Evolutionary conservation across 1,140 invertebrate genomes (phyloP).

Genomic region (Calephelis nemesis): DNA sequence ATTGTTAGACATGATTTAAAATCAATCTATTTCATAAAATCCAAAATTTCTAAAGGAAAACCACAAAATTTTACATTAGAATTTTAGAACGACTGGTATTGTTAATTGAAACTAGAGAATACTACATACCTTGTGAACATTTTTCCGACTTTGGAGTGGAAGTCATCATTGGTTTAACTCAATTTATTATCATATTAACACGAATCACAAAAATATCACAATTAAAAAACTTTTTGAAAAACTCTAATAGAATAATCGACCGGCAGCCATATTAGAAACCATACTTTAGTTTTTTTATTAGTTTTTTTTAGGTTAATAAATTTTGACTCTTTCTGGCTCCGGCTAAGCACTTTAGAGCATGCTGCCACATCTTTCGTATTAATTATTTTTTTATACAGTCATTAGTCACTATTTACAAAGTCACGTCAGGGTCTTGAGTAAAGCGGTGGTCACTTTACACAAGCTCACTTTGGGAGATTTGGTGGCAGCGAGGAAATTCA

Average conservation of each 20-base stretch:
- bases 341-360: background rate
- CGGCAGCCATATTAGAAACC: slow-evolving; percentile 73
- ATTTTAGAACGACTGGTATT: background rate
- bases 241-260: slow-evolving; percentile 64
- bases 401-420: no score
- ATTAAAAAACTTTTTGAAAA: slow-evolving; percentile 38
- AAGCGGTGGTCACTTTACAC: no score
- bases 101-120: slow-evolving; percentile 19
- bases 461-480: no score
- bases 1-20: background rate
- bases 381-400: no score
- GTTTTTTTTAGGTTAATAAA: slow-evolving; percentile 34
- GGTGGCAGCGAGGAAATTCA: no score
- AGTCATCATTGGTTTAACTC: slow-evolving; percentile 61
- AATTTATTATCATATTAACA: slow-evolving; percentile 64
- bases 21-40: slow-evolving; percentile 6
- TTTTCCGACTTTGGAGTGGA: slow-evolving; percentile 74
- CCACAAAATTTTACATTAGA: background rate
- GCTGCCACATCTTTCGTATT: background rate
- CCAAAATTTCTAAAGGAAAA: background rate
- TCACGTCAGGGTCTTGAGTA: no score
- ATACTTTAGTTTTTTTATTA: slow-evolving; percentile 38
- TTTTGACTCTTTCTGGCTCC: background rate
- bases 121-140: slow-evolving; percentile 65
- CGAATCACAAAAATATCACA: slow-evolving; percentile 29